Percentiles rank a stretch among this genome's conserved stretches.
phyloP scores from a whole-genome alignment of 2,113 vertebrate species.

The Sterna hirundo region DNA sequence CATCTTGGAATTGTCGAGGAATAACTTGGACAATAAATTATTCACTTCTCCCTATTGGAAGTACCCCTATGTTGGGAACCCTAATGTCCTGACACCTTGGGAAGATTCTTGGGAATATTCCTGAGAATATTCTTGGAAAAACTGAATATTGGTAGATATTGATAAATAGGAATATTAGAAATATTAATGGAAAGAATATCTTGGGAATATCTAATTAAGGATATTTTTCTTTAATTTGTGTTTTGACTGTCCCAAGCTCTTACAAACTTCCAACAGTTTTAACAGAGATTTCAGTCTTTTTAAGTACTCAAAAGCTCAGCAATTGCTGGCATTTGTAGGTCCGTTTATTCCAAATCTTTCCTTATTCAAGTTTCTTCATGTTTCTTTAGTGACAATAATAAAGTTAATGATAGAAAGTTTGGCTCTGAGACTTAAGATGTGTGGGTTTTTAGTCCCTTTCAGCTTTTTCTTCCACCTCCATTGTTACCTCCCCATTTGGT shows the following conservation, averaged over 20 bases:
- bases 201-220: neutral
- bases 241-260: neutral
- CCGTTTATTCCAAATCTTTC: neutral
- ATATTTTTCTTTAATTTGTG: neutral
- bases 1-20: neutral
- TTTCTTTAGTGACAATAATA: neutral
- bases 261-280: neutral
- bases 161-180: neutral
- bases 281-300: neutral
- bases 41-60: neutral
- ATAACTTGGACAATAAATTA: neutral
- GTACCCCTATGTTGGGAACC: accelerated
- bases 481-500: neutral
- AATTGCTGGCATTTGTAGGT: neutral
- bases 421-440: neutral
- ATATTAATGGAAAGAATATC: neutral
- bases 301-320: neutral
- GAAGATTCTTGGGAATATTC: neutral
- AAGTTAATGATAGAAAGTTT: neutral
- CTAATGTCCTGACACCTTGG: neutral
- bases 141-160: neutral
- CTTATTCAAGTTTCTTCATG: neutral
- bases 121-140: neutral
- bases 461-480: neutral
- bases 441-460: neutral